These are phyloP conservation scores for Bergia puertoricense DNA, from an alignment of 92 coral and sea anemone genomes.

Conservation along the genomic window DNA sequence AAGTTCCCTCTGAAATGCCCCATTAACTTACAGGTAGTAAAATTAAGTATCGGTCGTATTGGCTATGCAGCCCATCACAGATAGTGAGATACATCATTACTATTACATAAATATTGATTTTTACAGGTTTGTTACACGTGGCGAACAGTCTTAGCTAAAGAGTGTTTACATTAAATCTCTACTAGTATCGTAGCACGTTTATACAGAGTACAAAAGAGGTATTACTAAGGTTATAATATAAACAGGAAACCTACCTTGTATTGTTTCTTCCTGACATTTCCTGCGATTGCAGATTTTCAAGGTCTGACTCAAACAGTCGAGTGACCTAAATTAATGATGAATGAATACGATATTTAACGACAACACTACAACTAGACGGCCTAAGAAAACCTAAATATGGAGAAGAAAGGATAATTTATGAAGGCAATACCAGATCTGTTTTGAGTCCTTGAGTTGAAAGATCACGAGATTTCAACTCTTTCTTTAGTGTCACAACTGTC, in stretches of 20 bases:
- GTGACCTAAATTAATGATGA: slow-evolving; percentile 27
- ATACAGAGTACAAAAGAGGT: too few relatives aligned
- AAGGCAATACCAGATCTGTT: slow-evolving; percentile 78
- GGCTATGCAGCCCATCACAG: background rate
- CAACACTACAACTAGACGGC: background rate
- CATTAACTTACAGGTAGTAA: too few relatives aligned
- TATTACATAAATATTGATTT: background rate
- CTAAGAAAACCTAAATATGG: background rate
- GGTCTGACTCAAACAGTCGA: slow-evolving; percentile 47
- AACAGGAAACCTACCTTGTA: slow-evolving; percentile 19
- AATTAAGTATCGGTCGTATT: background rate
- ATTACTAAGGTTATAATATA: background rate
- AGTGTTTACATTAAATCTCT: too few relatives aligned
- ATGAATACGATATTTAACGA: slow-evolving; percentile 23
- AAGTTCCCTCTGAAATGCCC: too few relatives aligned
- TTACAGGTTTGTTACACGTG: slow-evolving; percentile 27
- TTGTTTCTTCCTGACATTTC: slow-evolving; percentile 18
- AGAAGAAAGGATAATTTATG: background rate
- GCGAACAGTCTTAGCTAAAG: background rate
- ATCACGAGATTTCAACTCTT: slow-evolving; percentile 73
- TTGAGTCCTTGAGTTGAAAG: slow-evolving; percentile 71
- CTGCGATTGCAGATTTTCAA: slow-evolving; percentile 22
- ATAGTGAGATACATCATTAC: background rate
- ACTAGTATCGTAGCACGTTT: background rate
- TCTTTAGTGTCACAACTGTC: slow-evolving; percentile 80